Conservation (phyloP, 2,113 vertebrate genomes). For the Chunga burmeisteri region DNA sequence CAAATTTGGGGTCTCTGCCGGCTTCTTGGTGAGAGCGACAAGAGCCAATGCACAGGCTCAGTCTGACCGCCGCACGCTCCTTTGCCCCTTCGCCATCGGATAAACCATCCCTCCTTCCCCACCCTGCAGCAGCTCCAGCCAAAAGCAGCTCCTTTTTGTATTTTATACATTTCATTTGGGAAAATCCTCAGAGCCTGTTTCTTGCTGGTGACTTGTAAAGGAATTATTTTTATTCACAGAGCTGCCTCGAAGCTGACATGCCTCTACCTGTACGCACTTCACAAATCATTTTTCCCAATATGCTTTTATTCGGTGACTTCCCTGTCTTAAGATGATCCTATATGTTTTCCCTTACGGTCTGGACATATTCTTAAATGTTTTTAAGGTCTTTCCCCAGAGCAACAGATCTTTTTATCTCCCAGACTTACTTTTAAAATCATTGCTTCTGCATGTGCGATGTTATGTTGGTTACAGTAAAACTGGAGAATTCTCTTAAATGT, state of each 20-base stretch:
- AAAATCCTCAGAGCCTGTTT: background rate
- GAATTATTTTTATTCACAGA: background rate
- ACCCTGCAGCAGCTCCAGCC: background rate
- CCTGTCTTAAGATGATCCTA: background rate
- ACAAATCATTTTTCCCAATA: background rate
- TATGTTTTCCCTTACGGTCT: background rate
- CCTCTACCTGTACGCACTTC: background rate
- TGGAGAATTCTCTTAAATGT: slow-evolving; percentile 55
- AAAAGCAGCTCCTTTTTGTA: background rate
- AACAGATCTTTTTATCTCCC: slow-evolving; percentile 9
- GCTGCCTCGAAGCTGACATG: background rate
- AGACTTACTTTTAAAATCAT: slow-evolving; percentile 29
- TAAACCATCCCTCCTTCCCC: background rate
- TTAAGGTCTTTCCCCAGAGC: background rate
- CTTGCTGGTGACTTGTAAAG: background rate
- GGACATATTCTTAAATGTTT: background rate
- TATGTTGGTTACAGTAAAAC: slow-evolving; percentile 31
- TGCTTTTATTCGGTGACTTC: background rate
- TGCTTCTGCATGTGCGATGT: slow-evolving; percentile 37
- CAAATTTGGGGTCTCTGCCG: background rate
- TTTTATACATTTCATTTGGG: background rate
- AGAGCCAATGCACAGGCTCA: background rate
- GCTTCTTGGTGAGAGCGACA: background rate
- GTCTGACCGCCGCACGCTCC: rapidly evolving
- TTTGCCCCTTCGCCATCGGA: background rate